Base-by-base conservation (phyloP, 2,888 invertebrate species). In the Megaustenia siamemsis region DNA sequence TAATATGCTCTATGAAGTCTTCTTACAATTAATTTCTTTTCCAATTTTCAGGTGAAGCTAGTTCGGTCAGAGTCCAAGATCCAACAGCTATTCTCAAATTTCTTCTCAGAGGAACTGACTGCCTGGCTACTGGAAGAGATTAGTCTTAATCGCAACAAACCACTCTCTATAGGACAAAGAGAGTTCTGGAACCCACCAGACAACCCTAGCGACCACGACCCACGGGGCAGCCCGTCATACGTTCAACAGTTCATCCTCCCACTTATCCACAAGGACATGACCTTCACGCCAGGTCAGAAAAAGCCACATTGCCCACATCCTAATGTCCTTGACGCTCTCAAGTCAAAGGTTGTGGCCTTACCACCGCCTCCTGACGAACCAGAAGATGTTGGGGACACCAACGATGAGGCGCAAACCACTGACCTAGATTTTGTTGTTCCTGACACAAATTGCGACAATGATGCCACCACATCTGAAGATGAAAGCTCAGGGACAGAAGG, bases 121-220 rank as follows among this genome's bases (percentile, higher is more conserved):
- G 73, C 88, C 10, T 93, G 93, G 93, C 78, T 93, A 24, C 45
- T 89, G 43, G 91, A 92, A 28, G 93, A 93, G 88, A 93, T 93
- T 32, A 86, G 88, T 63, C 87, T 91, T 12, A 93, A 93, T 87
- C 92, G 91, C 83, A 83, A 86, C 45, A 89, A 89, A 53, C 93
- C 92, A 12, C 77, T 93, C 24, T 83, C 90, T 18, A 68, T 75
- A 24, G 60, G 86, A 10, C 93, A 93, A 87, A 82, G 85, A 71
- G 88, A 90, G 80, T 93, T 93, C 85, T 93, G 93, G 93, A 88
- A 88, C 77, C 86, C 86, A n/a, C 91, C 92, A 18, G 49, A 71
- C 12, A 73, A 86, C 15, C 68, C 82, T 21, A 53, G 63, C 0
- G 83, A 35, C 6, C 93, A 93, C 86, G 93, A 93, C 83, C 93